Percentiles rank a stretch among this genome's conserved stretches.
Evolutionary conservation across 2,113 vertebrate genomes (phyloP).

Genomic region (Ciconia maguari): DNA sequence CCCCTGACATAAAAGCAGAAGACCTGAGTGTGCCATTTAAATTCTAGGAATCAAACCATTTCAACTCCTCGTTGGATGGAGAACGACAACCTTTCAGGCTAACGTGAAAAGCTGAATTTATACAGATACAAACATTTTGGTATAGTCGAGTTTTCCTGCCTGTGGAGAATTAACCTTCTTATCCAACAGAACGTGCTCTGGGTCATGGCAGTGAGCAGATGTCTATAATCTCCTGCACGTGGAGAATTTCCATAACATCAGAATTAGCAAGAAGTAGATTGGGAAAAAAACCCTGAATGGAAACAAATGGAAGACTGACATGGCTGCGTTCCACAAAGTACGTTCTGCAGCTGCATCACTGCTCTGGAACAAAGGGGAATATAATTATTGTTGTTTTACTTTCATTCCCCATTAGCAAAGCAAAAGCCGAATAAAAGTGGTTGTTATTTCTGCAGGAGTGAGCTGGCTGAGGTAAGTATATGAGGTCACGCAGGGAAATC

Average conservation of each 20-base stretch:
- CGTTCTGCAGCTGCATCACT: constrained; percentile 36
- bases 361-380: constrained; percentile 50
- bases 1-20: neutral
- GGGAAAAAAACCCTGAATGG: neutral
- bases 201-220: constrained; percentile 20
- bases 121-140: neutral
- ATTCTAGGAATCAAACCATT: neutral
- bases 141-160: neutral
- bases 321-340: constrained; percentile 13
- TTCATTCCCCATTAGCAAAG: constrained; percentile 35
- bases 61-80: neutral
- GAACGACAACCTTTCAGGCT: neutral
- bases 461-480: neutral
- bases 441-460: constrained; percentile 3
- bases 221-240: constrained; percentile 45
- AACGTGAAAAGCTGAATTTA: neutral
- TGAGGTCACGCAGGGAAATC: neutral
- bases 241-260: constrained; percentile 57
- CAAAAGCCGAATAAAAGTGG: neutral
- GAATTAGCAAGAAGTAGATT: constrained; percentile 52
- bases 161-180: constrained; percentile 25
- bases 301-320: constrained; percentile 38
- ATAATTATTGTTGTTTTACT: constrained; percentile 45
- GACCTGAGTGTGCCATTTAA: neutral
- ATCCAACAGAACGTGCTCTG: neutral